Percentiles rank a stretch among this genome's conserved stretches.
Evolutionary conservation across 2,113 vertebrate genomes (phyloP).

Genomic region (Antechinus flavipes): DNA sequence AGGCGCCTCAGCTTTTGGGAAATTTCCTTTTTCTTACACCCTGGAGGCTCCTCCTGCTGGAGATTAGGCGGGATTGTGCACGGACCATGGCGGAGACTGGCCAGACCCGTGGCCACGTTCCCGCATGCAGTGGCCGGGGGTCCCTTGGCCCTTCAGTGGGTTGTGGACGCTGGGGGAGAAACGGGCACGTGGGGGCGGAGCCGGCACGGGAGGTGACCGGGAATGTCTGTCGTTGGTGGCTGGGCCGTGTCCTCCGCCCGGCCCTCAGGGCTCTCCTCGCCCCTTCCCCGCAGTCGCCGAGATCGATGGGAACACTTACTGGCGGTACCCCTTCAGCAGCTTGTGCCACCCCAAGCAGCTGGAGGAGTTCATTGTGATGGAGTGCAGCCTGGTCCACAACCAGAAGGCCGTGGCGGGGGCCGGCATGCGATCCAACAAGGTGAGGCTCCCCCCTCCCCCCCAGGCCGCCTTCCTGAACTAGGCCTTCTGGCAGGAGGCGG

Average conservation of each 20-base stretch:
- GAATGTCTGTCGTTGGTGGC: accelerated
- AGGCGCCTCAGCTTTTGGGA: background rate
- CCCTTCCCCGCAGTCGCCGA: slow-evolving; percentile 90
- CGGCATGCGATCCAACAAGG: slow-evolving; percentile 93
- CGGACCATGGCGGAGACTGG: too few relatives aligned
- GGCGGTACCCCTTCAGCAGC: slow-evolving; percentile 94
- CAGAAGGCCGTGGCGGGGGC: slow-evolving; percentile 91
- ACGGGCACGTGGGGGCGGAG: too few relatives aligned
- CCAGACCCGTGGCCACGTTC: background rate
- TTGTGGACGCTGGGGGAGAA: too few relatives aligned
- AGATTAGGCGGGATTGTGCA: background rate
- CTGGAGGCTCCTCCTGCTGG: background rate
- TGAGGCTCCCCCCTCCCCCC: slow-evolving; percentile 67
- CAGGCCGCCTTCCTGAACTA: too few relatives aligned
- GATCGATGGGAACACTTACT: slow-evolving; percentile 93
- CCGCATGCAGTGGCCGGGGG: background rate
- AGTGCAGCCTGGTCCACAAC: slow-evolving; percentile 88
- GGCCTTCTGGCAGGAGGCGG: background rate
- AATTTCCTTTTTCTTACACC: background rate
- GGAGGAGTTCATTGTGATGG: slow-evolving; percentile 97
- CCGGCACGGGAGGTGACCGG: background rate
- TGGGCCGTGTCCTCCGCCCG: background rate
- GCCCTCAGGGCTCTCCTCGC: background rate
- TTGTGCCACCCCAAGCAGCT: slow-evolving; percentile 93
- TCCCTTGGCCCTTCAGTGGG: background rate